A percentile compares a stretch with the other conserved stretches of the same genome.
Conservation (phyloP, 2,888 invertebrate genomes). For the Calliphora vomitoria region DNA sequence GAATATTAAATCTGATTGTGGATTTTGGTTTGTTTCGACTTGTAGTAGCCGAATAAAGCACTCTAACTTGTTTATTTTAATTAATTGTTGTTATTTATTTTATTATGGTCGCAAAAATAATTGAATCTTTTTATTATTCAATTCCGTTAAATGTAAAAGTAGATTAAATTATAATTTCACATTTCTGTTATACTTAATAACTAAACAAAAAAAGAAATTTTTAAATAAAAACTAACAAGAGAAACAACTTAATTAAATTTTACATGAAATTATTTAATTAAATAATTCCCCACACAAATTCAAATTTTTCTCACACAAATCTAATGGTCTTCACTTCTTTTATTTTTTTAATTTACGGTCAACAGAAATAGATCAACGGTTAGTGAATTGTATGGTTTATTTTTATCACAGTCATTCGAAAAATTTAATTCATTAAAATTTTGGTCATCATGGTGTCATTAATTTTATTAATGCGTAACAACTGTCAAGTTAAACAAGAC, state of each 20-base stretch:
- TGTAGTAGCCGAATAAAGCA: no score
- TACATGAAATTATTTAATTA: not conserved
- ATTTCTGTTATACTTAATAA: no score
- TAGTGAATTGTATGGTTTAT: not conserved
- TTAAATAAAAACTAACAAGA: no score
- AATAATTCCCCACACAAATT: not conserved
- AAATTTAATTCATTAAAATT: conserved; percentile 48
- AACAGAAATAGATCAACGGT: conserved; percentile 21
- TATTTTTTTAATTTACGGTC: conserved; percentile 15
- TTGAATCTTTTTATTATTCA: no score
- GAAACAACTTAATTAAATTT: not conserved
- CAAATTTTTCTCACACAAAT: conserved; percentile 18
- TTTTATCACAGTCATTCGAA: not conserved
- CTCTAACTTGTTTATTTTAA: no score
- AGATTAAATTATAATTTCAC: no score
- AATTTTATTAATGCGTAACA: conserved; percentile 67
- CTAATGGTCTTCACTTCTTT: not conserved
- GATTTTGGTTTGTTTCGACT: no score
- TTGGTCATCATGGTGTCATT: conserved; percentile 44
- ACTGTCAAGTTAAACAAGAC: conserved; percentile 65
- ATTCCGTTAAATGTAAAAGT: no score
- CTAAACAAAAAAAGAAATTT: no score
- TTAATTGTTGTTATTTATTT: no score
- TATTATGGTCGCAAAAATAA: no score
- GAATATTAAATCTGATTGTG: no score